phyloP scores from a whole-genome alignment of 53 echinoderm and acorn worm species.

The Patiria pectinifera region DNA sequence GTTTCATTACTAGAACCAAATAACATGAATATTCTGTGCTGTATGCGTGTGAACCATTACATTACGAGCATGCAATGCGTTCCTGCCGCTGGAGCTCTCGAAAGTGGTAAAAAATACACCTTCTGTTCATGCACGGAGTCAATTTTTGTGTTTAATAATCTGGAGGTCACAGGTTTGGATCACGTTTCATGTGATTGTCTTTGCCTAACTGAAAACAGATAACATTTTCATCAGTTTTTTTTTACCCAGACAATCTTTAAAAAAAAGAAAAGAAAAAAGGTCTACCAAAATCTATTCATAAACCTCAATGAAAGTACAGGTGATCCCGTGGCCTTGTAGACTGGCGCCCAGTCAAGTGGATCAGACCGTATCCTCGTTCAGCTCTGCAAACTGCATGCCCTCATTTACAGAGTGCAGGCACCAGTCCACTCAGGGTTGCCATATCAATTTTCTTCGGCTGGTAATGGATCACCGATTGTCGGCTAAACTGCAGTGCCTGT shows the following conservation, averaged over 20 bases:
- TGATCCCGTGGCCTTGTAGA: not conserved
- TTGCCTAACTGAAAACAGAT: too few species aligned
- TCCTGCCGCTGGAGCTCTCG: too few species aligned
- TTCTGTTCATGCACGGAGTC: too few species aligned
- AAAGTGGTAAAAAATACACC: too few species aligned
- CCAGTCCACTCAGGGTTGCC: conserved; percentile 24
- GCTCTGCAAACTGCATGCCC: not conserved
- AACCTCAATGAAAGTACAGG: conserved; percentile 20
- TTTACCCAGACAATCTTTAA: not conserved
- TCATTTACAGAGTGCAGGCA: conserved; percentile 8
- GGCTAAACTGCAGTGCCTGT: not conserved
- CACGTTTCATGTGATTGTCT: too few species aligned
- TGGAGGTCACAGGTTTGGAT: too few species aligned
- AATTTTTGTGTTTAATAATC: too few species aligned
- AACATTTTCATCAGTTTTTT: not conserved
- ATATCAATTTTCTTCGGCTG: not conserved
- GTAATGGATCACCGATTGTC: not conserved
- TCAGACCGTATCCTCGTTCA: conserved; percentile 36
- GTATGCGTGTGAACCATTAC: too few species aligned
- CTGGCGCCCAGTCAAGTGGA: not conserved
- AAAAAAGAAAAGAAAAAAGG: not conserved
- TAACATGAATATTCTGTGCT: too few species aligned
- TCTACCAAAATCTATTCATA: not conserved
- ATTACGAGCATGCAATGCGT: too few species aligned
- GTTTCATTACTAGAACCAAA: too few species aligned